Conservation (phyloP, 1,140 invertebrate genomes). For the Stegodyphus mimosarum region DNA sequence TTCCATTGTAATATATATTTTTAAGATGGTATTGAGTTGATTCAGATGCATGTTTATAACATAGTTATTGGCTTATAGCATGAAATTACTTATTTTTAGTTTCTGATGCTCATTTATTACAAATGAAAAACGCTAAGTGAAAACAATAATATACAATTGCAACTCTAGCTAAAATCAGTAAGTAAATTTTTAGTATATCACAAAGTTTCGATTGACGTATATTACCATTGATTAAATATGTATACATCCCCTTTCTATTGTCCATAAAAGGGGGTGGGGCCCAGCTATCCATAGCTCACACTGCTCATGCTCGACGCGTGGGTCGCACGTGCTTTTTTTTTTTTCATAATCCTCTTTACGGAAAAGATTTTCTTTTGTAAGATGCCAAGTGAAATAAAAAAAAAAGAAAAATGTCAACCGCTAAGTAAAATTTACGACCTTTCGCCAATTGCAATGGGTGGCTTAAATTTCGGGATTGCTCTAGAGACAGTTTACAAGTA, state of each 20-base stretch:
- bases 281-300: conserved; percentile 11
- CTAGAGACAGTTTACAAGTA: conserved; percentile 14
- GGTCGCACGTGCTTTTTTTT: conserved; percentile 49
- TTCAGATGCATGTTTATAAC: no score
- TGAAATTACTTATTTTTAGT: no score
- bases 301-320: conserved; percentile 50
- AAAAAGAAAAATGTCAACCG: conserved; percentile 37
- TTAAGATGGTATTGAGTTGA: no score
- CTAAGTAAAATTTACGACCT: conserved; percentile 58
- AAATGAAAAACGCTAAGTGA: no score
- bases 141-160: no score
- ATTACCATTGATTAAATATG: no score
- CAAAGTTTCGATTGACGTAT: no score
- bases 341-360: conserved; percentile 12
- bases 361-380: conserved; percentile 32
- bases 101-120: no score
- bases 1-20: no score
- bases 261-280: neutral
- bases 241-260: neutral
- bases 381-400: neutral
- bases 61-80: no score
- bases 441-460: conserved; percentile 52
- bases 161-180: no score
- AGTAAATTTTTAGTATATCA: no score
- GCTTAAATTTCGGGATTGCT: conserved; percentile 23